These are phyloP conservation scores for Epinotia brunnichana DNA, from an alignment of 2,888 invertebrate species.

Conservation along the genomic window DNA sequence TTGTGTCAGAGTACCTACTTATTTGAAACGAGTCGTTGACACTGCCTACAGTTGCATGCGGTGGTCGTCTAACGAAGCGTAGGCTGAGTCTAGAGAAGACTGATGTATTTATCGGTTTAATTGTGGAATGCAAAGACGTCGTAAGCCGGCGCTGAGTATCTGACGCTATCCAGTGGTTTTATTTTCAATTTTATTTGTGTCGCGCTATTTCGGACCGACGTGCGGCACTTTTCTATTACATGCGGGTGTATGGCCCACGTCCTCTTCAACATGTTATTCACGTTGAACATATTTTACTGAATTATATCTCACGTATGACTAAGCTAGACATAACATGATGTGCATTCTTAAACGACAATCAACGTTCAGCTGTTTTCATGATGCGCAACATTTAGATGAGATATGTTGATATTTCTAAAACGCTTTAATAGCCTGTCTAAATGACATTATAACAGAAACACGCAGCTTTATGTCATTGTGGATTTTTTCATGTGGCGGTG, in stretches of 20 bases:
- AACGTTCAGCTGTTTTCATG: conserved; percentile 7
- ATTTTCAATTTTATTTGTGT: conserved; percentile 83
- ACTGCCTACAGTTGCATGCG: conserved; percentile 39
- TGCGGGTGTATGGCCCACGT: conserved; percentile 72
- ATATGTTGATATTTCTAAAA: conserved; percentile 3
- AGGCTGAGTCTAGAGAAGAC: conserved; percentile 51
- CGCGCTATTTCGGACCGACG: conserved; percentile 80
- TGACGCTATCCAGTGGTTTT: conserved; percentile 79
- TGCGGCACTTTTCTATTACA: conserved; percentile 79
- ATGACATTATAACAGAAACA: conserved; percentile 2
- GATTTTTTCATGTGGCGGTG: background rate
- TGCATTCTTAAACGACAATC: conserved; percentile 22
- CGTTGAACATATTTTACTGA: conserved; percentile 51
- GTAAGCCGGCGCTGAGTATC: conserved; percentile 70
- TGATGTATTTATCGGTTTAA: conserved; percentile 59
- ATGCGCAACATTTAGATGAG: background rate
- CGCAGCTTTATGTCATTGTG: background rate
- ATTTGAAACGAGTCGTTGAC: conserved; percentile 39
- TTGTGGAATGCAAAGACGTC: conserved; percentile 63
- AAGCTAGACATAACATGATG: conserved; percentile 38
- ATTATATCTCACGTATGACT: conserved; percentile 40
- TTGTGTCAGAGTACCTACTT: conserved; percentile 10
- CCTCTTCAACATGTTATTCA: conserved; percentile 58
- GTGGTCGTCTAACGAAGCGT: conserved; percentile 31
- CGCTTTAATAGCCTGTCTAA: conserved; percentile 12